Evolutionary conservation across 1,140 invertebrate genomes (phyloP).

Genomic region (Belonocnema kinseyi): DNA sequence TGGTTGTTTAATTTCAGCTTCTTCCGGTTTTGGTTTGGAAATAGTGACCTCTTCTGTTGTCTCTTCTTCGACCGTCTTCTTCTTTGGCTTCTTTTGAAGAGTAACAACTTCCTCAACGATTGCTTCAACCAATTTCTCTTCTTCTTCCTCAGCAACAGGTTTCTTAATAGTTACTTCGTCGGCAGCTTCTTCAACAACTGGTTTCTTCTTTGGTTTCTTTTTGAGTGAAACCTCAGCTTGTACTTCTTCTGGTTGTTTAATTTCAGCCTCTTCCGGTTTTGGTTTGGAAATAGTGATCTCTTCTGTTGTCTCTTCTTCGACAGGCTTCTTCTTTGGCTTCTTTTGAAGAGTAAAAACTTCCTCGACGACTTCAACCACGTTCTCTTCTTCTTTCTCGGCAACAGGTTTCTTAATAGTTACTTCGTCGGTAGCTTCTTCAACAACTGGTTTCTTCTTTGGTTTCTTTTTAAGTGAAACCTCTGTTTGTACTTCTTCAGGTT

Average conservation of each 20-base stretch:
- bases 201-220: slow-evolving; percentile 55
- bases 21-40: slow-evolving; percentile 56
- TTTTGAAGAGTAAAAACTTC: slow-evolving; percentile 62
- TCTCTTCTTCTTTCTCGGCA: slow-evolving; percentile 58
- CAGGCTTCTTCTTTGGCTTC: slow-evolving; percentile 59
- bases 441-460: slow-evolving; percentile 51
- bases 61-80: slow-evolving; percentile 48
- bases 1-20: slow-evolving; percentile 67
- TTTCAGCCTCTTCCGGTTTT: slow-evolving; percentile 50
- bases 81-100: slow-evolving; percentile 70
- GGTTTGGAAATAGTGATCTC: slow-evolving; percentile 68
- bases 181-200: slow-evolving; percentile 50
- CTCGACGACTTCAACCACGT: slow-evolving; percentile 45
- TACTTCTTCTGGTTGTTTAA: slow-evolving; percentile 41
- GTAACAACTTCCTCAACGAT: slow-evolving; percentile 45
- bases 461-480: slow-evolving; percentile 56
- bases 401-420: slow-evolving; percentile 66
- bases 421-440: slow-evolving; percentile 56
- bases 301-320: slow-evolving; percentile 68
- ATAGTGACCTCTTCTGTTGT: slow-evolving; percentile 54
- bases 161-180: slow-evolving; percentile 66
- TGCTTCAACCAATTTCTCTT: slow-evolving; percentile 54
- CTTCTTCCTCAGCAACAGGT: slow-evolving; percentile 62
- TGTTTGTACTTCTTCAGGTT: slow-evolving; percentile 59
- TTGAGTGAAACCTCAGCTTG: slow-evolving; percentile 57